Percentiles rank a stretch among this genome's conserved stretches.
Evolutionary conservation across 2,113 vertebrate species (phyloP).

Genomic region (Numenius arquata): DNA sequence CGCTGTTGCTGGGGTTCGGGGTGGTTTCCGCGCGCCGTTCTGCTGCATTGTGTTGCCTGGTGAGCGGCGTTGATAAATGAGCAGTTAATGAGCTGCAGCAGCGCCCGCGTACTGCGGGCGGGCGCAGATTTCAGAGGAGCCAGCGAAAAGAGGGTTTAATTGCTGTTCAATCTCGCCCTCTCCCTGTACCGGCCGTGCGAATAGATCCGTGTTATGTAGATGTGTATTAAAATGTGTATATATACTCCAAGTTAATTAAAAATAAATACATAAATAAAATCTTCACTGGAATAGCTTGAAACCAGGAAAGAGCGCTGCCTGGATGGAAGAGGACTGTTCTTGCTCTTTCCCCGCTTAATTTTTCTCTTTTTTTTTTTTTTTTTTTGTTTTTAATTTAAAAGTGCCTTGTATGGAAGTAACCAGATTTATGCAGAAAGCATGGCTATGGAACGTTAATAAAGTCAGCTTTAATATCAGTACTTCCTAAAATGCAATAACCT

Average conservation of each 20-base stretch:
- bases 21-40: conserved; percentile 85
- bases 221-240: background rate
- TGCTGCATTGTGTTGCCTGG: conserved; percentile 95
- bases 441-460: background rate
- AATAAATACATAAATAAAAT: background rate
- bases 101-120: conserved; percentile 85
- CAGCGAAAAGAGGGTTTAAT: conserved; percentile 67
- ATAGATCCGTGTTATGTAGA: background rate
- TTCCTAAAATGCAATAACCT: background rate
- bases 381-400: background rate
- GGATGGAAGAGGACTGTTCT: background rate
- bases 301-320: background rate
- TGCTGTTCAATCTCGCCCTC: conserved; percentile 43
- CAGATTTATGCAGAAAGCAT: background rate
- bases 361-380: background rate
- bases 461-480: background rate
- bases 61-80: conserved; percentile 93
- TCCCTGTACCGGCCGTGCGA: background rate
- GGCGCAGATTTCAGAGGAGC: conserved; percentile 68
- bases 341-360: background rate
- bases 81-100: conserved; percentile 90
- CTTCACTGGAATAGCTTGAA: background rate
- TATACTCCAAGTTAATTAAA: background rate
- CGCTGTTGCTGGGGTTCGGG: conserved; percentile 98
- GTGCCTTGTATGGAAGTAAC: background rate